Evolutionary conservation across 2,888 invertebrate genomes (phyloP), one percentile per base, ranked within the genome.

Genomic region (Perizoma affinitatum): DNA sequence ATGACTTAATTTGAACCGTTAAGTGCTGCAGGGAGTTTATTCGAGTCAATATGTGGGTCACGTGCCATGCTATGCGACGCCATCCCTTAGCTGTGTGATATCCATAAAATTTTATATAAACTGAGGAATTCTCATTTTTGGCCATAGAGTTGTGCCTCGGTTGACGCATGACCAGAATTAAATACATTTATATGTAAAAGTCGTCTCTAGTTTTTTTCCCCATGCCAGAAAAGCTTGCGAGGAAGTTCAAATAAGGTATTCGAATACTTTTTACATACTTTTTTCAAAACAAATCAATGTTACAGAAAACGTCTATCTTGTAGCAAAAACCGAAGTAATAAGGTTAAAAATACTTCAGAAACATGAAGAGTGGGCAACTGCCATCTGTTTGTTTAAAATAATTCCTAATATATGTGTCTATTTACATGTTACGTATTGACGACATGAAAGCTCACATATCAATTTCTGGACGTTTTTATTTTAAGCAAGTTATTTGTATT

Each of bases 1-100:
- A 67, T 65, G 45, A n/a, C 47, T 68, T 54, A 47, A 65, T 62
- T 63, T 62, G 38, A 61, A 54, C 55, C 52, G 53, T 63, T 61
- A 63, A 57, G 11, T 52, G 50, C 51, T 58, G 45, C 51, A 54
- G 35, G 54, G 68, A 65, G 59, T 65, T n/a, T 73, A 76, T 72
- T 62, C 34, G 45, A 45, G 54, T 54, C 54, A 72, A 66, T 69
- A 80, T 81, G 79, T 76, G 80, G 79, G 80, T 80, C 80, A 81
- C 80, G 79, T 79, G 79, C 69, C 72, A 55, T 43, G 60, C 64
- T 72, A 55, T 43, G 60, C 64, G 72, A 56, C 54, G 58, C 66
- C 71, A 68, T 74, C 61, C 65, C 61, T 63, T 67, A 44, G 55
- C 55, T 45, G 9, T 65, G 68, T 62, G 65, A 71, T 67, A 71